phyloP scores from a whole-genome alignment of 2,113 vertebrate species.

The Hyla sarda region DNA sequence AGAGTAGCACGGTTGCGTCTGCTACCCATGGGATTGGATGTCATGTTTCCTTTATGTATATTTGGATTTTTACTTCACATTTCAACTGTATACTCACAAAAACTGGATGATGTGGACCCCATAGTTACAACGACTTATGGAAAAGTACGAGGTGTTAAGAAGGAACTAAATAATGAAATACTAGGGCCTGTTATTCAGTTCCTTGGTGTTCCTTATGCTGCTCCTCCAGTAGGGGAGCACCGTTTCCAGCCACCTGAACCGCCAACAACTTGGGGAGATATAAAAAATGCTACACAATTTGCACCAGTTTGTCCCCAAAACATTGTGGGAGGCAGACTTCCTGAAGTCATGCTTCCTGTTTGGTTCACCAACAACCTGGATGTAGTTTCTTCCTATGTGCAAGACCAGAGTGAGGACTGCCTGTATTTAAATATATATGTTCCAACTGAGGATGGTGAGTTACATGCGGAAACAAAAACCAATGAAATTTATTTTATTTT shows the following conservation, averaged over 20 bases:
- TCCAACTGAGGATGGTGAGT: constrained; percentile 99
- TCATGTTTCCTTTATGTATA: constrained; percentile 74
- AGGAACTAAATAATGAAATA: constrained; percentile 98
- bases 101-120: constrained; percentile 91
- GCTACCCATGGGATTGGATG: constrained; percentile 70
- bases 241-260: constrained; percentile 97
- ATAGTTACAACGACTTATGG: constrained; percentile 90
- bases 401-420: constrained; percentile 99
- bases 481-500: constrained; percentile 64
- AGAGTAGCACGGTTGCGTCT: constrained; percentile 68
- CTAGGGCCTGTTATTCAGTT: constrained; percentile 97
- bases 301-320: constrained; percentile 97
- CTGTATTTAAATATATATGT: constrained; percentile 98
- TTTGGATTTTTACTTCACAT: constrained; percentile 81
- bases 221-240: constrained; percentile 90
- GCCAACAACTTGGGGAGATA: constrained; percentile 85
- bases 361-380: constrained; percentile 99
- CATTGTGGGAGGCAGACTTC: constrained; percentile 93
- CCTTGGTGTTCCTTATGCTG: constrained; percentile 93
- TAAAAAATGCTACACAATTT: constrained; percentile 94
- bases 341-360: constrained; percentile 98
- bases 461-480: constrained; percentile 73
- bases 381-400: constrained; percentile 93
- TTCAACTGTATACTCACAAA: constrained; percentile 79
- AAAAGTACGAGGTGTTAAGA: constrained; percentile 92